Evolutionary conservation across 2,797 vertebrate genomes (phyloP), one percentile per base, ranked within the genome.

Genomic region (Telmatherina bonti): DNA sequence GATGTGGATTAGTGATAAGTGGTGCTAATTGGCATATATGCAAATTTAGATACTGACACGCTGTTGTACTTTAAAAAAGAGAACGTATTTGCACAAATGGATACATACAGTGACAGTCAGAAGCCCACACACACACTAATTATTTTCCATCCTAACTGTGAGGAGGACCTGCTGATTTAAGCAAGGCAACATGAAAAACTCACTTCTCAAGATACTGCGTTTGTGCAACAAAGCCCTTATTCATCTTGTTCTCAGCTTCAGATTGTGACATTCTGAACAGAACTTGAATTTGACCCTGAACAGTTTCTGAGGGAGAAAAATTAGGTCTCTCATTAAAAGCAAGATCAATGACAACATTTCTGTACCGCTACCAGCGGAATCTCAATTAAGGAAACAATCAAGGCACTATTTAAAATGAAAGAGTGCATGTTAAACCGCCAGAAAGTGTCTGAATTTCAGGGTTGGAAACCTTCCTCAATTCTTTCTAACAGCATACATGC

Each of bases 241-340:
- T 91, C 86, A 89, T 89, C 83, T 88, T 69, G 51, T 80, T 73
- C 79, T 60, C 76, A 38, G 82, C 76, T 67, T 74, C 76, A 84
- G 75, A 84, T 72, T 79, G 67, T 65, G 82, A 87, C 78, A 83
- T 78, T 82, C 70, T 79, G 54, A 79, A 65, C 61, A 87, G 77
- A 85, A 62, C 54, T 58, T 64, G 51, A 45, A 68, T 91, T 89
- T 91, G 85, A 92, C 86, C 88, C 80, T 65, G 65, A 82, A 84
- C 88, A 78, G 75, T 87, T 88, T 89, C 75, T 79, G 72, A 83
- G 74, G 70, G 70, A 88, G 68, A 69, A 65, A 86, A 92, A 91
- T 90, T 88, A 89, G 87, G 81, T 74, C 70, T 87, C 86, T 91
- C 86, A 91, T 94, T 93, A 93, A 91, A 90, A 85, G 80, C 78